Percentiles rank a stretch among this genome's conserved stretches.
Evolutionary conservation across 1,140 invertebrate genomes (phyloP).

Genomic region (Meteorus sp.): DNA sequence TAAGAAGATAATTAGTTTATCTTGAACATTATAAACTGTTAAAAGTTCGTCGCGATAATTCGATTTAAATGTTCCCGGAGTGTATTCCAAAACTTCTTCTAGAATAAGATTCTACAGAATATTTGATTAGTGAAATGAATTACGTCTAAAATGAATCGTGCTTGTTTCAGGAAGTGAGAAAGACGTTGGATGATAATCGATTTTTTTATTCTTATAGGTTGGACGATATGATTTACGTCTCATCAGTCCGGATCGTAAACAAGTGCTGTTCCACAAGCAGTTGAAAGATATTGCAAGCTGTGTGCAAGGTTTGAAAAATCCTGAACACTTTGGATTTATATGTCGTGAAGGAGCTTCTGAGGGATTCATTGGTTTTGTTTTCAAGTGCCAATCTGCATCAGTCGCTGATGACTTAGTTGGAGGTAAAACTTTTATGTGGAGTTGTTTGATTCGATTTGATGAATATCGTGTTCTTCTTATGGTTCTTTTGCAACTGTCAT

Average conservation of each 20-base stretch:
- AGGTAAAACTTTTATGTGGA: slow-evolving; percentile 57
- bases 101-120: no score
- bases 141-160: no score
- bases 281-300: slow-evolving; percentile 88
- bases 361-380: slow-evolving; percentile 82
- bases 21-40: no score
- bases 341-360: slow-evolving; percentile 73
- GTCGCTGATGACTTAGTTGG: slow-evolving; percentile 78
- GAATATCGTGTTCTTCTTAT: not conserved
- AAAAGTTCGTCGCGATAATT: no score
- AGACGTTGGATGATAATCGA: not conserved
- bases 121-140: no score
- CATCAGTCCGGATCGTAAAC: slow-evolving; percentile 90
- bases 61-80: no score
- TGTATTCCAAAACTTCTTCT: no score
- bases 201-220: slow-evolving; percentile 62
- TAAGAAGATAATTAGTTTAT: no score
- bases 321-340: slow-evolving; percentile 93
- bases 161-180: no score
- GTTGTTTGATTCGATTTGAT: slow-evolving; percentile 7
- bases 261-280: slow-evolving; percentile 82
- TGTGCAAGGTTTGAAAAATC: slow-evolving; percentile 78
- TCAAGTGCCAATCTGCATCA: slow-evolving; percentile 85
- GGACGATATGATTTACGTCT: slow-evolving; percentile 84
- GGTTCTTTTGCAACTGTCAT: not conserved